phyloP scores from a whole-genome alignment of 2,888 invertebrate species.

The Tholera decimalis region DNA sequence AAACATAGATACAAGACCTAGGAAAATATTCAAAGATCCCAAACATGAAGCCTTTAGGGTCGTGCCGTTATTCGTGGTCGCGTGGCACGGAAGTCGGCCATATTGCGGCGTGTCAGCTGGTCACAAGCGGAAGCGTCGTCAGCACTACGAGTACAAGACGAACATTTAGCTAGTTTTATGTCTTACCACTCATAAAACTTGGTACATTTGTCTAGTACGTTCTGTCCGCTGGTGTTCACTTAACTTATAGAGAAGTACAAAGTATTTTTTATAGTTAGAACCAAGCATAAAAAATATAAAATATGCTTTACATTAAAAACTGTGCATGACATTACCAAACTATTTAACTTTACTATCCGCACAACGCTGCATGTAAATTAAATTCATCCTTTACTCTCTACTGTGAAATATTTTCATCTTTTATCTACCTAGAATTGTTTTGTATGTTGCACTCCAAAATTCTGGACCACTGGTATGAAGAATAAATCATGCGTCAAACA shows the following conservation, averaged over 20 bases:
- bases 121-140: constrained; percentile 72
- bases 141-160: constrained; percentile 73
- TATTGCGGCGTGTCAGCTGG: constrained; percentile 78
- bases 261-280: constrained; percentile 43
- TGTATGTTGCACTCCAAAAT: constrained; percentile 71
- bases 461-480: constrained; percentile 67
- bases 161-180: constrained; percentile 80
- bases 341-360: constrained; percentile 32
- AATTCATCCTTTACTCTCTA: constrained; percentile 30
- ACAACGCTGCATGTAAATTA: constrained; percentile 35
- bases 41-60: constrained; percentile 69
- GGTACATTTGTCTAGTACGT: constrained; percentile 71
- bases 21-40: constrained; percentile 62
- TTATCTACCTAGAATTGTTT: constrained; percentile 69
- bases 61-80: constrained; percentile 69
- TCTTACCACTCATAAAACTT: constrained; percentile 81
- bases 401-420: constrained; percentile 62
- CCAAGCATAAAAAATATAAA: constrained; percentile 13
- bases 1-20: constrained; percentile 32
- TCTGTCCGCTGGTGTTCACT: constrained; percentile 62
- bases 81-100: constrained; percentile 74
- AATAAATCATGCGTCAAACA: constrained; percentile 85
- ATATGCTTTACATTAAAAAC: constrained; percentile 18
- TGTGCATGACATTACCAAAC: constrained; percentile 24
- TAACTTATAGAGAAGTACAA: constrained; percentile 53